These are phyloP conservation scores for Camptogramma bilineatum DNA, from an alignment of 2,888 invertebrate genomes.

Conservation along the genomic window DNA sequence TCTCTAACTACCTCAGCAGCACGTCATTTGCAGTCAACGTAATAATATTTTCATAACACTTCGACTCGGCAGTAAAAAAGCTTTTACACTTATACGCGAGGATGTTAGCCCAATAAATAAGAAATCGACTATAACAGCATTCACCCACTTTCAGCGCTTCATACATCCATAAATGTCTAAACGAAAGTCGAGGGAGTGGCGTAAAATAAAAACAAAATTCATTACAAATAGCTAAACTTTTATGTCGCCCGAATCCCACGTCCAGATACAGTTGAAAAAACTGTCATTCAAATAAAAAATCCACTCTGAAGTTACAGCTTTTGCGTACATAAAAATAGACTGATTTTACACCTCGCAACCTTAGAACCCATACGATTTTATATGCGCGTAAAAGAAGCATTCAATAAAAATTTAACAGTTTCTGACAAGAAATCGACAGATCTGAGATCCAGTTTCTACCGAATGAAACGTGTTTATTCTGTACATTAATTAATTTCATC, in stretches of 20 bases:
- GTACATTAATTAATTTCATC: too few species aligned
- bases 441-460: constrained; percentile 37
- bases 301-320: constrained; percentile 72
- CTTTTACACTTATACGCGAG: constrained; percentile 42
- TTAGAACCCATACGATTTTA: constrained; percentile 59
- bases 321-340: constrained; percentile 76
- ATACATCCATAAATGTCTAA: constrained; percentile 53
- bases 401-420: constrained; percentile 78
- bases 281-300: constrained; percentile 72
- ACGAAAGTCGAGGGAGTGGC: constrained; percentile 52
- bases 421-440: constrained; percentile 62
- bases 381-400: constrained; percentile 72
- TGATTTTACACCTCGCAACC: constrained; percentile 77
- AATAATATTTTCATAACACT: constrained; percentile 39
- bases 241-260: constrained; percentile 22
- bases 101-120: constrained; percentile 52
- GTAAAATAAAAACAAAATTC: constrained; percentile 56
- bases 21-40: constrained; percentile 19
- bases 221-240: constrained; percentile 51
- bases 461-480: neutral
- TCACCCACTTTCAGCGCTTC: constrained; percentile 47
- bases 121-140: constrained; percentile 53
- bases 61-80: constrained; percentile 45
- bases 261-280: constrained; percentile 50
- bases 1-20: constrained; percentile 7